A percentile compares a stretch with the other conserved stretches of the same genome.
Evolutionary conservation across 2,888 invertebrate species (phyloP).

Genomic region (Eupithecia tripunctaria): DNA sequence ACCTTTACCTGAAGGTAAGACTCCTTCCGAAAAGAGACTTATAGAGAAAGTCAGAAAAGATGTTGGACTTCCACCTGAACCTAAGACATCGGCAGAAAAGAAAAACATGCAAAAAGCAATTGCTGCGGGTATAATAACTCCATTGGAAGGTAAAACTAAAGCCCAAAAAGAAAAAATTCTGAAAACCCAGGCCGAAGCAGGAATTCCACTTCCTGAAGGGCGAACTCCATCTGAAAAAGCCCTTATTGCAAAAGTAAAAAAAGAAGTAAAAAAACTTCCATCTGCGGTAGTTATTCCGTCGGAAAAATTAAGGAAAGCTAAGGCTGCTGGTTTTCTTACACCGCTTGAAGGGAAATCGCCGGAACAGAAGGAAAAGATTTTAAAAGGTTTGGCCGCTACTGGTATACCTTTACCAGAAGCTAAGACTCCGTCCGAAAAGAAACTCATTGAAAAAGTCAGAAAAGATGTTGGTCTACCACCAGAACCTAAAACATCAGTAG

Average conservation of each 20-base stretch:
- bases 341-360: conserved; percentile 46
- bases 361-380: conserved; percentile 48
- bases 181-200: background rate
- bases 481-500: conserved; percentile 44
- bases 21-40: conserved; percentile 31
- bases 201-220: background rate
- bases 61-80: conserved; percentile 38
- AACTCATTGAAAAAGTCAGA: conserved; percentile 40
- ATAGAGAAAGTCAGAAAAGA: conserved; percentile 50
- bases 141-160: conserved; percentile 20
- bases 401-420: conserved; percentile 48
- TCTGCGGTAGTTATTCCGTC: background rate
- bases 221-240: conserved; percentile 10
- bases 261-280: background rate
- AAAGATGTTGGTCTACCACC: conserved; percentile 44
- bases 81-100: conserved; percentile 33
- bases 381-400: conserved; percentile 38
- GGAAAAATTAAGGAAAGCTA: conserved; percentile 45
- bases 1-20: conserved; percentile 40
- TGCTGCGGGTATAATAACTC: conserved; percentile 41
- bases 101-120: conserved; percentile 47
- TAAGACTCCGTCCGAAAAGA: conserved; percentile 49
- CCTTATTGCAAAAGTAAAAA: background rate
- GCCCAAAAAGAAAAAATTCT: background rate
- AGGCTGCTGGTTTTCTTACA: conserved; percentile 39